Percentiles rank a stretch among this genome's conserved stretches.
Conservation (phyloP, 2,888 invertebrate species). For the Hyppa rectilinea region DNA sequence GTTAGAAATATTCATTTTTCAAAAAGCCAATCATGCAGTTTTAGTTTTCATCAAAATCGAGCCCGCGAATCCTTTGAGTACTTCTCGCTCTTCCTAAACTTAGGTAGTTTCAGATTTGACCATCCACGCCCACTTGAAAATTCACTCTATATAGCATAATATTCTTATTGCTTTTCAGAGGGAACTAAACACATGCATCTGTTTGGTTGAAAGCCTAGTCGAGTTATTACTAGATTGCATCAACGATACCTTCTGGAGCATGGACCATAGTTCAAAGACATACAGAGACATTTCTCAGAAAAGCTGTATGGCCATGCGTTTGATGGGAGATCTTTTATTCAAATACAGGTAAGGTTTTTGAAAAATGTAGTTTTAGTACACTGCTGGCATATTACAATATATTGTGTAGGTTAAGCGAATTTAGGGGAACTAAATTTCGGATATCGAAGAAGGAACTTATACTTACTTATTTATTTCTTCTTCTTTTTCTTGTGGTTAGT, state of each 20-base stretch:
- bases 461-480: no score
- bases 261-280: constrained; percentile 82
- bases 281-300: constrained; percentile 88
- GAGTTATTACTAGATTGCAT: constrained; percentile 89
- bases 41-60: no score
- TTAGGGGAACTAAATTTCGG: background rate
- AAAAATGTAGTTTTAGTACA: background rate
- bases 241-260: constrained; percentile 89
- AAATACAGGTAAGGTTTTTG: constrained; percentile 86
- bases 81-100: no score
- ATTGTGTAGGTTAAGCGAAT: background rate
- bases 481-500: no score
- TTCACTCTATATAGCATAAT: no score
- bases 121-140: no score
- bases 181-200: constrained; percentile 85
- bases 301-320: constrained; percentile 89
- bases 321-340: constrained; percentile 90
- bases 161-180: constrained; percentile 78
- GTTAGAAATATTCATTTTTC: no score
- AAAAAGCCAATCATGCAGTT: no score
- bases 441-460: background rate
- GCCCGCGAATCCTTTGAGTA: no score
- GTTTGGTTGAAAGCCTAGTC: constrained; percentile 86
- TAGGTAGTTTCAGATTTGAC: no score
- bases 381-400: constrained; percentile 1